phyloP scores from a whole-genome alignment of 2,888 invertebrate species.

The Scaptomyza cyrtandrae region DNA sequence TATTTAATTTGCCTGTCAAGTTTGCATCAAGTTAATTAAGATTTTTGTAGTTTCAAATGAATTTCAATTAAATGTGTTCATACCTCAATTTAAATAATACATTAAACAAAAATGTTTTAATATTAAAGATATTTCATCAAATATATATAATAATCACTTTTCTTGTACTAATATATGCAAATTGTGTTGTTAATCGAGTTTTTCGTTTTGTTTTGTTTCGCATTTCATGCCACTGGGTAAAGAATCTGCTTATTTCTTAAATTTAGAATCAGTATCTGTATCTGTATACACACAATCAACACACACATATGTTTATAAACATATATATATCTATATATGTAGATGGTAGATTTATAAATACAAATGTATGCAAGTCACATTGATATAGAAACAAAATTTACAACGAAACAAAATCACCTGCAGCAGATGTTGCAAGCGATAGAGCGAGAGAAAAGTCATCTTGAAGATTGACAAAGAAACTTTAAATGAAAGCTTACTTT shows the following conservation, averaged over 20 bases:
- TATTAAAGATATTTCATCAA: neutral
- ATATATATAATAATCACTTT: neutral
- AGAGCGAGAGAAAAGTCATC: neutral
- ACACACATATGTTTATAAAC: neutral
- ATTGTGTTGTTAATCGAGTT: constrained; percentile 16
- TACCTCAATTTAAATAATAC: too few relatives aligned
- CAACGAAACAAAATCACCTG: constrained; percentile 3
- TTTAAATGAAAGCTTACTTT: too few relatives aligned
- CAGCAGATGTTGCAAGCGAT: neutral
- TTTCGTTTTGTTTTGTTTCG: constrained; percentile 29
- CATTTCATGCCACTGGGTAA: constrained; percentile 45
- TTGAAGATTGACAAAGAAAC: constrained; percentile 1
- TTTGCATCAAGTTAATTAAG: too few relatives aligned
- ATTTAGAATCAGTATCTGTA: constrained; percentile 31
- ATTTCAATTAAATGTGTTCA: too few relatives aligned
- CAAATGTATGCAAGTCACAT: constrained; percentile 27
- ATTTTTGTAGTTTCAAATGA: too few relatives aligned
- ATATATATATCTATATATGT: neutral
- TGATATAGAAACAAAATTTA: neutral
- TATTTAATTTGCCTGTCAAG: too few relatives aligned
- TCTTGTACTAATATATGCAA: constrained; percentile 1
- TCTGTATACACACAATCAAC: constrained; percentile 4
- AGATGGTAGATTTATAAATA: constrained; percentile 32
- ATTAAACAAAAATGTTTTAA: neutral
- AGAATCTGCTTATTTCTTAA: constrained; percentile 45